phyloP scores from a whole-genome alignment of 2,797 vertebrate genomes.

The Botia almorhae region DNA sequence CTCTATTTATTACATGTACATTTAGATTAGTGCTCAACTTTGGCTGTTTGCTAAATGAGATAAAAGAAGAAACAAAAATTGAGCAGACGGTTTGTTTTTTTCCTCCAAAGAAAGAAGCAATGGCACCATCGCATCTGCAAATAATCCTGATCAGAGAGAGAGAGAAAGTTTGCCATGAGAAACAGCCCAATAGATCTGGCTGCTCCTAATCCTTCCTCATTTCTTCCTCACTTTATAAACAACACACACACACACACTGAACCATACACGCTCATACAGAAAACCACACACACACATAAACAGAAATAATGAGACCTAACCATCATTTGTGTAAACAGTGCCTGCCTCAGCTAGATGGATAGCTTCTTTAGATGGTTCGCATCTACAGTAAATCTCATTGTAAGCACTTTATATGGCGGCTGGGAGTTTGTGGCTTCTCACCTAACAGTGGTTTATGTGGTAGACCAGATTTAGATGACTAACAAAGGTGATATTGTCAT shows the following conservation, averaged over 20 bases:
- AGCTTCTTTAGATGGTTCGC: constrained; percentile 42
- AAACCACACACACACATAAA: constrained; percentile 32
- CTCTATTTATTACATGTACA: constrained; percentile 11
- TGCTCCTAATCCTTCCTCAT: constrained; percentile 47
- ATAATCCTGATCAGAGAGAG: constrained; percentile 56
- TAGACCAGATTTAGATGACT: constrained; percentile 26
- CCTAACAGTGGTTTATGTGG: constrained; percentile 42
- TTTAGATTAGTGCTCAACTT: constrained; percentile 31
- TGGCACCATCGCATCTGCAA: constrained; percentile 61
- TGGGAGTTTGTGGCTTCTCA: constrained; percentile 52
- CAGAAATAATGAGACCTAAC: constrained; percentile 76
- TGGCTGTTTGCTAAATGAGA: constrained; percentile 53
- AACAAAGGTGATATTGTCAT: constrained; percentile 6
- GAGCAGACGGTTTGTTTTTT: constrained; percentile 62
- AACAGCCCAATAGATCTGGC: constrained; percentile 47
- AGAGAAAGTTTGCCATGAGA: constrained; percentile 53
- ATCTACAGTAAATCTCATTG: constrained; percentile 46
- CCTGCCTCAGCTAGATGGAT: constrained; percentile 57
- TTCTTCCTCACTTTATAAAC: constrained; percentile 62
- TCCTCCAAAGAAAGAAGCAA: constrained; percentile 46
- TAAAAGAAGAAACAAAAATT: constrained; percentile 55
- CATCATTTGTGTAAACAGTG: constrained; percentile 81
- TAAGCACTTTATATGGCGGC: constrained; percentile 40
- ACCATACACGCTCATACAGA: constrained; percentile 46
- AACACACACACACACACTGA: constrained; percentile 54